Evolutionary conservation across 2,113 vertebrate species (phyloP), one percentile per base, ranked within the genome.

Genomic region (Cyanoramphus novaezelandiae): DNA sequence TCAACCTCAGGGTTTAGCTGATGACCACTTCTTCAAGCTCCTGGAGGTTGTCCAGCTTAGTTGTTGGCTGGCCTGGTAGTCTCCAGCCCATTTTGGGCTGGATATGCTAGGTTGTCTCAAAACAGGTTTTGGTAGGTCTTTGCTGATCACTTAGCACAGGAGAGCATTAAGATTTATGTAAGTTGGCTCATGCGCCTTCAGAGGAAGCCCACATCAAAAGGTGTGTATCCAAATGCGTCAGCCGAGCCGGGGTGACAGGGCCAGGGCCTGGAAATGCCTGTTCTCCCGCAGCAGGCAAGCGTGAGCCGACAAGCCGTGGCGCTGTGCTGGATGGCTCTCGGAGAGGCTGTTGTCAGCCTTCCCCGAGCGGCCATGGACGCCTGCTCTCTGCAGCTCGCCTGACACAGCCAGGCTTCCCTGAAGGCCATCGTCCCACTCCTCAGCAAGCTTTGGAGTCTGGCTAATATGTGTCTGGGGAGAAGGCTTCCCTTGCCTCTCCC

Each of bases 341-440:
- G 88, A 1, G 0, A 60, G 80, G 83, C 69, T 67, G 52, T 33
- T 60, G 65, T 24, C 60, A 88, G 52, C 75, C 60, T 77, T 91
- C 64, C 75, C n/a, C 0, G 1, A 4, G 9, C 0, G 0, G 21
- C 84, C 0, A 0, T 52, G 47, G 57, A 37, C 55, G 20, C 52
- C 79, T 75, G 55, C n/a, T 63, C 37, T 11, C 50, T 16, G 41
- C 20, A 12, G 79, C 27, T 72, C 20, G 11, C 60, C 50, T 37
- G 6, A 28, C 16, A 20, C 55, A 25, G 31, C 75, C 41, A 31
- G 37, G 46, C 89, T 94, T 87, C 55, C 71, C 41, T 49, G 37
- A 33, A 88, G 65, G 57, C 11, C 62, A 5, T 41, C 2, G 1
- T 15, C 71, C 60, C 2, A 0, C 82, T 77, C 53, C 41, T 37